Conservation (phyloP, 1,140 invertebrate species). For the Helicoverpa zea region DNA sequence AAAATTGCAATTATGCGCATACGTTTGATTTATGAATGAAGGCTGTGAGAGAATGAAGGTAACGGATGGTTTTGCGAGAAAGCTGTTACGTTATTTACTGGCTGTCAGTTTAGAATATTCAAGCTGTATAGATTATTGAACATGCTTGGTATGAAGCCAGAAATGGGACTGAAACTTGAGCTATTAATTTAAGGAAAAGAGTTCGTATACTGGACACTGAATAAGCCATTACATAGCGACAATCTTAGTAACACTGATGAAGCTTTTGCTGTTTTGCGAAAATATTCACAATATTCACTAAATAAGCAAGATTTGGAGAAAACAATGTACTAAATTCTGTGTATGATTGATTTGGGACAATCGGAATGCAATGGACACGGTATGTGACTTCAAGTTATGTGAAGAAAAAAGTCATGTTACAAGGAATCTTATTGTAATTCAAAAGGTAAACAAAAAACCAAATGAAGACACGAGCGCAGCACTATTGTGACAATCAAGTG, state of each 20-base stretch:
- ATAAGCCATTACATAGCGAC: too few relatives aligned
- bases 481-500: not conserved
- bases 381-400: not conserved
- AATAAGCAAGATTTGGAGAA: too few relatives aligned
- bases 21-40: conserved; percentile 21
- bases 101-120: not conserved
- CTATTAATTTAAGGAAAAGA: not conserved
- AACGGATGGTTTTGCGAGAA: conserved; percentile 18
- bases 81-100: conserved; percentile 10
- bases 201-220: too few relatives aligned
- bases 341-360: not conserved
- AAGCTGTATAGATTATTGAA: not conserved
- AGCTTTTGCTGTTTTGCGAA: too few relatives aligned
- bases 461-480: not conserved
- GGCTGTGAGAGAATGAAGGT: conserved; percentile 6
- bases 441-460: not conserved
- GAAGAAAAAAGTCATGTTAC: not conserved
- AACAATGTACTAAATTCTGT: too few relatives aligned
- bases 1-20: conserved; percentile 18
- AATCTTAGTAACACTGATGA: too few relatives aligned
- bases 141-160: not conserved
- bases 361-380: not conserved
- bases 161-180: not conserved
- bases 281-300: too few relatives aligned
- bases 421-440: not conserved